Base-by-base conservation (phyloP, 1,140 invertebrate genomes). In the Branchinecta lindahli region DNA sequence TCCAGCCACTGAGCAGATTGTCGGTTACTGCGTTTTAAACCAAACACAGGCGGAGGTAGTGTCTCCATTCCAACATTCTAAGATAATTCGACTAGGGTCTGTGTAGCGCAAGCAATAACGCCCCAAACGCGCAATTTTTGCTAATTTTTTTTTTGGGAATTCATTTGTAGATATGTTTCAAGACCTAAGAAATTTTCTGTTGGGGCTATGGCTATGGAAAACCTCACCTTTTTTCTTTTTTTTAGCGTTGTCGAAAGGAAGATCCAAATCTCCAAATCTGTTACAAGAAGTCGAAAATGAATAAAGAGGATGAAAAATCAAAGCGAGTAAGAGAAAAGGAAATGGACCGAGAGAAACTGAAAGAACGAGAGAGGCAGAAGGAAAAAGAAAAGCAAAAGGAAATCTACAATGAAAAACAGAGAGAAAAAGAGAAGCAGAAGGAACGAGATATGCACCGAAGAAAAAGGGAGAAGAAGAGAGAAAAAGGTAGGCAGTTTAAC, bases 221-320 rank as follows among this genome's bases (percentile, higher is more conserved):
- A 33, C 33, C 33, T 33, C 2, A 33, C 33, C 33, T 33, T 67
- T 8, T 61, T 15, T 70, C 68, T 72, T 46, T 33, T 67, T 71
- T 75, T 9, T 67, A 89, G 74, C 82, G 85, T n/a, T 92, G 90
- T 75, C 80, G 84, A 75, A 87, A 88, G 75, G 88, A 91, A 76
- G 90, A 95, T 81, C 86, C 91, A 0, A 85, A 83, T 8, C 78
- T 95, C 10, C 83, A 88, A 76, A 92, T 91, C 10, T 83, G 87
- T 67, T 94, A 89, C 76, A 88, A 87, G 74, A 85, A 86, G 66
- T 83, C 83, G 71, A 85, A 84, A 73, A 68, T 70, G 44, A 73
- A 72, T 21, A 21, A 69, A 70, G 66, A 70, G 68, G 67, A 44
- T 65, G 65, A 65, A 69, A 73, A 68, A 66, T 52, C 67, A 70